Conservation (phyloP, 1,140 invertebrate species). For the Trigoniulus corallinus region DNA sequence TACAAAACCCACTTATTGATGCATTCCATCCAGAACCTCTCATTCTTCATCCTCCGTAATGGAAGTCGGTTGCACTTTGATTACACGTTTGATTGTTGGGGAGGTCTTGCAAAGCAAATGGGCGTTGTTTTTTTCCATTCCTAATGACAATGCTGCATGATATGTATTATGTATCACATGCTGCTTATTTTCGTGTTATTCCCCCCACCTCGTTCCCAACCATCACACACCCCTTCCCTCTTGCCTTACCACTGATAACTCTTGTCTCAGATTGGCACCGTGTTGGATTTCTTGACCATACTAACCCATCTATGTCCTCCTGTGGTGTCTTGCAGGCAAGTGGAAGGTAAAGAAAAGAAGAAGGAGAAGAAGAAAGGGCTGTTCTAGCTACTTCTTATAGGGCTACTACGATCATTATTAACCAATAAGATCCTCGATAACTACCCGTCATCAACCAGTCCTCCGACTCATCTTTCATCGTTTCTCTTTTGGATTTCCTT, state of each 20-base stretch:
- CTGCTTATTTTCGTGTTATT: neutral
- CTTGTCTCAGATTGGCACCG: neutral
- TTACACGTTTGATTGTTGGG: too few species aligned
- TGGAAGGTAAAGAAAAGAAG: conserved; percentile 41
- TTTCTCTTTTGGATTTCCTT: too few species aligned
- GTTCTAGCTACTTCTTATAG: conserved; percentile 28
- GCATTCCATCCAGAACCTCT: too few species aligned
- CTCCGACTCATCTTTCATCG: too few species aligned
- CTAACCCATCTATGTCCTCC: conserved; percentile 19
- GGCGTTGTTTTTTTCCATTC: too few species aligned
- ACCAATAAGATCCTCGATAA: too few species aligned
- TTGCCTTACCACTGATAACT: neutral
- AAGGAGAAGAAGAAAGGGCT: conserved; percentile 36
- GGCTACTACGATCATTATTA: too few species aligned
- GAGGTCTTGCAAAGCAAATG: too few species aligned
- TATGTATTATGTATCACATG: neutral
- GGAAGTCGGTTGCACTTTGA: too few species aligned
- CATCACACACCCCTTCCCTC: neutral
- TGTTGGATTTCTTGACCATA: neutral
- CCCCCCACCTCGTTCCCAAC: neutral
- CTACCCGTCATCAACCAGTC: too few species aligned
- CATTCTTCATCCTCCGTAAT: too few species aligned
- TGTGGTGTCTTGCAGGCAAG: conserved; percentile 31
- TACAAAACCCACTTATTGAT: too few species aligned
- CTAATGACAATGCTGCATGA: neutral